phyloP scores from a whole-genome alignment of 1,140 invertebrate genomes.

The Amphibalanus amphitrite region DNA sequence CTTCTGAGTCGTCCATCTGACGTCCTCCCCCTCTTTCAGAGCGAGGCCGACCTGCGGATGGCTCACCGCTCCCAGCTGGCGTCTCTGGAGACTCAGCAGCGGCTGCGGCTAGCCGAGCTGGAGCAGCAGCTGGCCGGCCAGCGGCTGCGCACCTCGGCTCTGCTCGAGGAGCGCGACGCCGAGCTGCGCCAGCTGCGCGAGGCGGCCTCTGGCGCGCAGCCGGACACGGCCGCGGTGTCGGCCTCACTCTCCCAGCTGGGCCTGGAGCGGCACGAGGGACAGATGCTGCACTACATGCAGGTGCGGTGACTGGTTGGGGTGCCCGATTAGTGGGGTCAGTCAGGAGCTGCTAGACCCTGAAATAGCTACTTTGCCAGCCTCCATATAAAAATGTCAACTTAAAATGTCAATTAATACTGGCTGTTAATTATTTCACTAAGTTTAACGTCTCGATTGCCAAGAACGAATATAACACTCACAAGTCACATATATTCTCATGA shows the following conservation, averaged over 20 bases:
- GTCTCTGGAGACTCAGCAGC: conserved; percentile 21
- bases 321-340: too few relatives aligned
- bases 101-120: conserved; percentile 24
- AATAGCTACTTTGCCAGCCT: too few relatives aligned
- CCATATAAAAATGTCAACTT: too few relatives aligned
- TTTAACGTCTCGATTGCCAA: too few relatives aligned
- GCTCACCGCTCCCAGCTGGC: conserved; percentile 24
- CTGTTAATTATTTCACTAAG: too few relatives aligned
- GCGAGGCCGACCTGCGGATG: conserved; percentile 22
- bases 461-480: too few relatives aligned
- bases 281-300: conserved; percentile 28
- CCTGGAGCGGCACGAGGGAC: conserved; percentile 19
- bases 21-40: conserved; percentile 6
- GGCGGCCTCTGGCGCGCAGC: not conserved
- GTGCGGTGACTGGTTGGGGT: not conserved
- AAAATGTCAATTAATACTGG: too few relatives aligned
- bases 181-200: conserved; percentile 4
- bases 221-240: not conserved
- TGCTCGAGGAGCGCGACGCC: conserved; percentile 29
- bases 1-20: too few relatives aligned
- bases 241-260: conserved; percentile 2
- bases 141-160: conserved; percentile 26
- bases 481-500: too few relatives aligned
- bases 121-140: conserved; percentile 28
- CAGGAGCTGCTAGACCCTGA: too few relatives aligned